Base-by-base conservation (phyloP, 2,888 invertebrate species). In the Drosophila nigritarsus region DNA sequence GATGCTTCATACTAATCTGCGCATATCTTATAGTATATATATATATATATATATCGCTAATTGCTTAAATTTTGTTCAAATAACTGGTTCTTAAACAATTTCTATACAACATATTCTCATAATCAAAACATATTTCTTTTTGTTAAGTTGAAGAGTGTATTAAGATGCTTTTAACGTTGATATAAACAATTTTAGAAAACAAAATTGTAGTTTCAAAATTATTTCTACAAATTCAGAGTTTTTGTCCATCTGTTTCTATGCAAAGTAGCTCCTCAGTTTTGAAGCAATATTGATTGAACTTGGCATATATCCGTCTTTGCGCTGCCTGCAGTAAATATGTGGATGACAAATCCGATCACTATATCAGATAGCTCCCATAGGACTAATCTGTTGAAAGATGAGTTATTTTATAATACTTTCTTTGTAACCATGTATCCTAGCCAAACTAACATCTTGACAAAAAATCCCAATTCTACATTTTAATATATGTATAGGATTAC, bases 31-130 rank as follows among this genome's bases (percentile, higher is more conserved):
- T 6, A 42, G 11, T 9, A n/a, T 40, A n/a, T 18, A 38, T 42
- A 42, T 18, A 38, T 42, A 42, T 40, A 50, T 56, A 73, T 2
- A 34, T 11, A 20, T 42, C 36, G 27, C 20, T 9, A 61, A 36
- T 24, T 13, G 36, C 45, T 48, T 73, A 11, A 40, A 45, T 50
- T 54, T 65, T 42, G 36, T 67, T 34, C 3, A 50, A 32, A 58
- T 20, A 59, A 42, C 13, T n/a, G 24, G 1, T 54, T 59, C 13
- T 45, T 45, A 45, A 20, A 24, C 45, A 20, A 45, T 58, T 59
- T 54, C 42, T 61, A n/a, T 61, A 3, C 29, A 34, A 62, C 58
- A 80, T 54, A 67, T 65, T 13, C 61, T 15, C 61, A 80, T 66
- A 63, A 80, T 64, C 60, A 68, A 69, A 75, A 15, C 32, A 45